These are phyloP conservation scores for Bryconaethiops microstoma DNA, from an alignment of 2,797 vertebrate species.

Conservation along the genomic window DNA sequence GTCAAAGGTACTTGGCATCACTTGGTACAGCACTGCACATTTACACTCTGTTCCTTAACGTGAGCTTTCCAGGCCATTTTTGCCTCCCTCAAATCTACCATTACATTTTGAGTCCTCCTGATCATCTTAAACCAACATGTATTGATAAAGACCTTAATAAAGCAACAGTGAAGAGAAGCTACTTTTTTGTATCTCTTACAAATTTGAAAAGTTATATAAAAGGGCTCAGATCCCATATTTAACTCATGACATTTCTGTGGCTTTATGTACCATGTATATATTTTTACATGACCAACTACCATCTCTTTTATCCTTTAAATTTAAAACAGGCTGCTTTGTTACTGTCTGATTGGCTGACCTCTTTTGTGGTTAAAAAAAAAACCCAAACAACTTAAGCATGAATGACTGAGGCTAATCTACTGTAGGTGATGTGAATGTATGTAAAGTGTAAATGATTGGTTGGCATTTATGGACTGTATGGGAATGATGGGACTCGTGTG, in stretches of 20 bases:
- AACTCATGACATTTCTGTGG: background rate
- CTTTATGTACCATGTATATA: background rate
- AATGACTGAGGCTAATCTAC: no score
- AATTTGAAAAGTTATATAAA: no score
- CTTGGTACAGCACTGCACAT: background rate
- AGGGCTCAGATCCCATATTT: background rate
- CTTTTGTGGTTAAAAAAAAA: no score
- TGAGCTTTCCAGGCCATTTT: background rate
- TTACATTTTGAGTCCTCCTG: background rate
- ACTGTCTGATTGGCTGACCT: background rate
- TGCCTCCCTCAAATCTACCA: background rate
- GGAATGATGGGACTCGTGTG: no score
- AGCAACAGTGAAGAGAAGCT: no score
- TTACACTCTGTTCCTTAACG: background rate
- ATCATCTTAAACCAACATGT: no score
- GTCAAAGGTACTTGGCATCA: constrained; percentile 84
- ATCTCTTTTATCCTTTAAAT: background rate
- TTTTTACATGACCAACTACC: background rate
- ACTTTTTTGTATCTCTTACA: no score
- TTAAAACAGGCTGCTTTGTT: background rate
- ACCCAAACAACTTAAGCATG: no score
- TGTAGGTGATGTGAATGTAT: no score
- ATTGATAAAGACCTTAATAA: no score
- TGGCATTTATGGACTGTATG: no score
- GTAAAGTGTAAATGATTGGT: no score